A percentile compares a stretch with the other conserved stretches of the same genome.
Conservation (phyloP, 35 echinoderm and acorn worm genomes). For the Ptychodera flava region DNA sequence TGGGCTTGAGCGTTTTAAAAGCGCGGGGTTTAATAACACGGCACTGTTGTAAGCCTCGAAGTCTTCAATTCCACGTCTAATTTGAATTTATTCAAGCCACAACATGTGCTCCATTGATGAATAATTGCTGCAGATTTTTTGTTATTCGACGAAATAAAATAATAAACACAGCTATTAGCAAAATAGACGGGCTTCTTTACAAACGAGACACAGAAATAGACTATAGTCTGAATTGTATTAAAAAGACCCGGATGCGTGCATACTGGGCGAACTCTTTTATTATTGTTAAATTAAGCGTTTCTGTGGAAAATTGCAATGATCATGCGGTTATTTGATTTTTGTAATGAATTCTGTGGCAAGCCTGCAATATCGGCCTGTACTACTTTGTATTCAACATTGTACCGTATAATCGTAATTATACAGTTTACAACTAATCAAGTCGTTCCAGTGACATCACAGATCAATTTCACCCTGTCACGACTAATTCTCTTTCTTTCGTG, state of each 20-base stretch:
- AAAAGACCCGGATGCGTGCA: not conserved
- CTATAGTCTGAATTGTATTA: not conserved
- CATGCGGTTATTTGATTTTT: slow-evolving; percentile 1
- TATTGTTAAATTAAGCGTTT: slow-evolving; percentile 2
- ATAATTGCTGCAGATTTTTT: not conserved
- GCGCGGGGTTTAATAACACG: not conserved
- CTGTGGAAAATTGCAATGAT: not conserved
- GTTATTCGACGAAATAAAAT: not conserved
- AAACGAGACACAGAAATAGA: not conserved
- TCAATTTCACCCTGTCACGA: not conserved
- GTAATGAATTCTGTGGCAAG: not conserved
- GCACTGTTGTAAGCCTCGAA: not conserved
- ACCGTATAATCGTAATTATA: not conserved
- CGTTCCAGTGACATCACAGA: not conserved
- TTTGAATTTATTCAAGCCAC: slow-evolving; percentile 1
- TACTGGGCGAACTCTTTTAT: not conserved
- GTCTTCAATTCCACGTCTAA: not conserved
- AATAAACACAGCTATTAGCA: not conserved
- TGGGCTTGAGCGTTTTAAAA: not conserved
- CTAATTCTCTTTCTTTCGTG: no score
- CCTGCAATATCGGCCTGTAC: not conserved
- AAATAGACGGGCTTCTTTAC: not conserved
- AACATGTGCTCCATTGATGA: not conserved
- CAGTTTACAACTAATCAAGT: not conserved
- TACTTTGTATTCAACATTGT: not conserved